These are phyloP conservation scores for Halichondria panicea DNA, from an alignment of 37 sponge, comb jelly and placozoan species.

Conservation along the genomic window DNA sequence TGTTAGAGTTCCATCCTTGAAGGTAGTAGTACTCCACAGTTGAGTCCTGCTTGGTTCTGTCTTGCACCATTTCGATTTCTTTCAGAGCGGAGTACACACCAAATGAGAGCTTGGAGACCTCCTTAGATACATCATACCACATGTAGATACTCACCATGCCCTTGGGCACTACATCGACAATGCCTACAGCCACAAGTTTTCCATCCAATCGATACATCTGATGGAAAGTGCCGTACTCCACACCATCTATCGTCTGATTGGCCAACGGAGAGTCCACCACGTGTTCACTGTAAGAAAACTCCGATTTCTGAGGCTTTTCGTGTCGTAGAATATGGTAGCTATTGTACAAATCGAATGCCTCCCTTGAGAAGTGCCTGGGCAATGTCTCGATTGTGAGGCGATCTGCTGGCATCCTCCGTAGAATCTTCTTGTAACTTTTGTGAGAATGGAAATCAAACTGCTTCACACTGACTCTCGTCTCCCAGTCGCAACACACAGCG, in stretches of 20 bases:
- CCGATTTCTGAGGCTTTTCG: slow-evolving; percentile 69
- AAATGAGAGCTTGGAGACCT: slow-evolving; percentile 80
- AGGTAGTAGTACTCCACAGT: slow-evolving; percentile 84
- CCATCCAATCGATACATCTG: slow-evolving; percentile 85
- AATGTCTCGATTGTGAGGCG: slow-evolving; percentile 47
- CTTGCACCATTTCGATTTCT: slow-evolving; percentile 78
- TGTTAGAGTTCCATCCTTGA: slow-evolving; percentile 82
- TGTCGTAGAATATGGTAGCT: slow-evolving; percentile 75
- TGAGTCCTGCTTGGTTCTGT: slow-evolving; percentile 51
- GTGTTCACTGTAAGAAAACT: slow-evolving; percentile 83
- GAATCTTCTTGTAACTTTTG: slow-evolving; percentile 69
- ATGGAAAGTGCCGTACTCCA: slow-evolving; percentile 84
- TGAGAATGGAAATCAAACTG: slow-evolving; percentile 61
- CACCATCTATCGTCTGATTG: slow-evolving; percentile 52
- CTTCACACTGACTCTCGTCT: slow-evolving; percentile 71
- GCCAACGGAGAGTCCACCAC: slow-evolving; percentile 69
- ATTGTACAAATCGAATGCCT: slow-evolving; percentile 84
- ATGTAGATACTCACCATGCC: slow-evolving; percentile 93
- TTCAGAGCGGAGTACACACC: slow-evolving; percentile 92
- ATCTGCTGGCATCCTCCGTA: slow-evolving; percentile 59
- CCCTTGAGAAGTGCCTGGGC: slow-evolving; percentile 68
- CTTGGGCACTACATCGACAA: slow-evolving; percentile 84
- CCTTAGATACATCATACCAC: slow-evolving; percentile 82
- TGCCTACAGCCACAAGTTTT: slow-evolving; percentile 81
- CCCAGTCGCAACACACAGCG: slow-evolving; percentile 79